phyloP scores from a whole-genome alignment of 2,797 vertebrate species.

The Chromobotia macracanthus region DNA sequence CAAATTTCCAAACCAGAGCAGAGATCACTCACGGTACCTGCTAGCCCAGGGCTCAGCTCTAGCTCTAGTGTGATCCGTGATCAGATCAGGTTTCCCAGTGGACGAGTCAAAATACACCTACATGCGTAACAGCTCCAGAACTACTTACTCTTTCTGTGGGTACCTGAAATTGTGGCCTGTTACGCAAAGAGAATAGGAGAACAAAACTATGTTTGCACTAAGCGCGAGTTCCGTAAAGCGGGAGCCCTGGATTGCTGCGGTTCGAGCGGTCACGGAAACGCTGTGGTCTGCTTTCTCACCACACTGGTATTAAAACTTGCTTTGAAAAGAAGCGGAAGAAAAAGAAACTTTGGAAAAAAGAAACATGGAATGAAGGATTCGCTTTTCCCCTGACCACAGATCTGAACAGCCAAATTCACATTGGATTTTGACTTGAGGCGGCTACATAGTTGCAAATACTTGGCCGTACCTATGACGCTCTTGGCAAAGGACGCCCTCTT shows the following conservation, averaged over 20 bases:
- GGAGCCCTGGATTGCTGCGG: conserved; percentile 77
- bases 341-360: conserved; percentile 74
- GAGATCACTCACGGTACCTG: conserved; percentile 75
- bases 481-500: conserved; percentile 98
- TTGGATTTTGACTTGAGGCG: conserved; percentile 38
- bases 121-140: conserved; percentile 68
- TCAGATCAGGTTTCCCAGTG: conserved; percentile 74
- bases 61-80: conserved; percentile 68
- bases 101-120: conserved; percentile 75
- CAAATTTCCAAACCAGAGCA: conserved; percentile 86
- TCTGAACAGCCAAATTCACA: conserved; percentile 13
- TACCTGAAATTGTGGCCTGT: conserved; percentile 74
- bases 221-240: conserved; percentile 34
- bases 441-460: conserved; percentile 59
- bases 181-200: conserved; percentile 69
- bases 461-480: conserved; percentile 96
- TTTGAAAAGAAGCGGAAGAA: conserved; percentile 73
- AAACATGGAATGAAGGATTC: conserved; percentile 61
- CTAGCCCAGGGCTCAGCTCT: conserved; percentile 77
- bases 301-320: conserved; percentile 77
- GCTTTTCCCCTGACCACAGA: conserved; percentile 45
- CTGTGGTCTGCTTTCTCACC: conserved; percentile 86
- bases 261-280: conserved; percentile 85
- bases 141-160: conserved; percentile 80
- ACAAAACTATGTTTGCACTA: conserved; percentile 72